Evolutionary conservation across 2,888 invertebrate species (phyloP).

Genomic region (Metacarcinus magister): DNA sequence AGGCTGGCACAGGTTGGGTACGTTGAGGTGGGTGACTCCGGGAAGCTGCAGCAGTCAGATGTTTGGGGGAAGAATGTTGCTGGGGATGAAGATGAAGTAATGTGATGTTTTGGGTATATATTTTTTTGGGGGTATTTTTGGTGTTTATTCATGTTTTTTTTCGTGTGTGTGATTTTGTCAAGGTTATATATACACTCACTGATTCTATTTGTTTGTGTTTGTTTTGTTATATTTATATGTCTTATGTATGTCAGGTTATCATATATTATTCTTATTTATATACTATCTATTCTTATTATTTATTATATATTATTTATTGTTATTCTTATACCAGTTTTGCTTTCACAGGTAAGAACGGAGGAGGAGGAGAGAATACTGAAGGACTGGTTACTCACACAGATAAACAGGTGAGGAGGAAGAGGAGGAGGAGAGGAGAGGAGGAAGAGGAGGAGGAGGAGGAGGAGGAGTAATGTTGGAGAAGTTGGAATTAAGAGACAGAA

Average conservation of each 20-base stretch:
- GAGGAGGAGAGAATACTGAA: not conserved
- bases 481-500: not conserved
- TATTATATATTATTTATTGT: not conserved
- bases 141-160: not conserved
- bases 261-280: too few species aligned
- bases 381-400: not conserved
- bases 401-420: not conserved
- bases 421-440: not conserved
- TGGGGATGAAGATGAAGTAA: not conserved
- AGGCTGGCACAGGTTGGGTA: not conserved
- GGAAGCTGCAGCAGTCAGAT: not conserved
- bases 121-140: not conserved
- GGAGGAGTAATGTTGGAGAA: too few species aligned
- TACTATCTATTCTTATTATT: too few species aligned
- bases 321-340: not conserved
- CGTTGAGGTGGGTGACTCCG: conserved; percentile 22
- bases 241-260: too few species aligned
- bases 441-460: too few species aligned
- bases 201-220: too few species aligned
- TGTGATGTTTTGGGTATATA: not conserved
- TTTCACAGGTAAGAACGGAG: not conserved
- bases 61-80: not conserved
- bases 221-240: too few species aligned
- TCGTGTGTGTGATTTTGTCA: not conserved
- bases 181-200: too few species aligned